Base-by-base conservation (phyloP, 1,140 invertebrate species). In the Anastrepha obliqua region DNA sequence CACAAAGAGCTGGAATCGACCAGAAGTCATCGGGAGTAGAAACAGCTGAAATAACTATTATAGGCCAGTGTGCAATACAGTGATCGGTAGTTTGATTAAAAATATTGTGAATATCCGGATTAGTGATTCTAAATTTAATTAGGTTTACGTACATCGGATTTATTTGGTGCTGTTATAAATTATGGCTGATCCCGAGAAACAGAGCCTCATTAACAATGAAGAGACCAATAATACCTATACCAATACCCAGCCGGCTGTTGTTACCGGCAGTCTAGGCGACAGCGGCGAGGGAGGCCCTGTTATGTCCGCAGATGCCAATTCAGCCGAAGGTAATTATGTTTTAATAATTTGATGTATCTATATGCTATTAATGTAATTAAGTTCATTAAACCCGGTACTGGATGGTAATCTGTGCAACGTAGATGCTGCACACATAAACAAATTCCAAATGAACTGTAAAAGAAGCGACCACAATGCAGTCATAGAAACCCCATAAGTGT, bases 121-220 rank as follows among this genome's bases (percentile, higher is more conserved):
- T 29, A 55, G 58, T 64, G 55, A n/a, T 70, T 47, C 20, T 29
- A 20, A 47, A 59, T 59, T 47, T 51, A 59, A 58, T 78, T 59
- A 44, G 39, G 44, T 47, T 74, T 42, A 44, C 39, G 64, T 67
- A 13, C 64, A 67, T n/a, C 39, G 29, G 11, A 55, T 59, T 29
- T 78, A n/a, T 59, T 86, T 29, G 8, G 81, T 39, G 67, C 67
- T 86, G 13, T 11, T 29, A 6, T 74, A 42, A 44, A 86, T 60
- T 42, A 87, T 87, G 88, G 86, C 74, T 87, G 88, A 88, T 88
- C 87, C 86, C 20, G 88, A 88, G 59, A 88, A 85, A 42, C 88
- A 88, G 85, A 88, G 88, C 67, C 78, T 88, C 9, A 87, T 88
- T 64, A 86, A 88, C 11, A 88, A 88, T 86, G 87, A 88, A 59